A percentile compares a stretch with the other conserved stretches of the same genome.
Conservation (phyloP, 2,113 vertebrate genomes). For the Otus sunia region DNA sequence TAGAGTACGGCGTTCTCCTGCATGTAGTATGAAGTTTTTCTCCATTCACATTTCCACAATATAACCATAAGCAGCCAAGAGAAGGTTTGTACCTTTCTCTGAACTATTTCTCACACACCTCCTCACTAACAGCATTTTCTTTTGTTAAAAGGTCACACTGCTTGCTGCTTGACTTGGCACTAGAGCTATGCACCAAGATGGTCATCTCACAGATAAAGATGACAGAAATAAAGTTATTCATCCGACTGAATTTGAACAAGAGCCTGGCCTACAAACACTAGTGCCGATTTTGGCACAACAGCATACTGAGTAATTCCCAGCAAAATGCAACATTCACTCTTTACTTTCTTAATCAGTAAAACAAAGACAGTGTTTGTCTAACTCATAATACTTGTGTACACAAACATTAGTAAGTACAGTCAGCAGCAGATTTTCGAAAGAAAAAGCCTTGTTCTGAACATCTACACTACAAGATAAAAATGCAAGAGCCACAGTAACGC, state of each 20-base stretch:
- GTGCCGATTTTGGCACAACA: not conserved
- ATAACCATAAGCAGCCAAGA: not conserved
- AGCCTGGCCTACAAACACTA: not conserved
- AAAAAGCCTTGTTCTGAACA: not conserved
- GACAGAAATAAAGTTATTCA: not conserved
- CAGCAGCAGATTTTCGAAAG: not conserved
- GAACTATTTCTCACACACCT: not conserved
- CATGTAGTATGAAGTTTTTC: accelerated
- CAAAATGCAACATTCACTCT: not conserved
- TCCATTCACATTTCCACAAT: not conserved
- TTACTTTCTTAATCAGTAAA: not conserved
- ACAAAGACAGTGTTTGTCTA: not conserved
- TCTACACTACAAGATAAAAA: not conserved
- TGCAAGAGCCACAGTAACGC: not conserved
- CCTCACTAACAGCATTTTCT: not conserved
- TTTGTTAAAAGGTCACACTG: not conserved
- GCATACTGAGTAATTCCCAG: not conserved
- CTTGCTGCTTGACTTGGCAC: not conserved
- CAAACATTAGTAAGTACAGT: not conserved
- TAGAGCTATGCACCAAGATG: not conserved
- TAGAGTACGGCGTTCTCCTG: not conserved
- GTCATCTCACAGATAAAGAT: not conserved
- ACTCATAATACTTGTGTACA: not conserved
- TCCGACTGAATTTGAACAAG: not conserved
- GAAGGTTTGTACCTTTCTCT: not conserved